phyloP scores from a whole-genome alignment of 2,888 invertebrate species.

The Drosophila greeni region DNA sequence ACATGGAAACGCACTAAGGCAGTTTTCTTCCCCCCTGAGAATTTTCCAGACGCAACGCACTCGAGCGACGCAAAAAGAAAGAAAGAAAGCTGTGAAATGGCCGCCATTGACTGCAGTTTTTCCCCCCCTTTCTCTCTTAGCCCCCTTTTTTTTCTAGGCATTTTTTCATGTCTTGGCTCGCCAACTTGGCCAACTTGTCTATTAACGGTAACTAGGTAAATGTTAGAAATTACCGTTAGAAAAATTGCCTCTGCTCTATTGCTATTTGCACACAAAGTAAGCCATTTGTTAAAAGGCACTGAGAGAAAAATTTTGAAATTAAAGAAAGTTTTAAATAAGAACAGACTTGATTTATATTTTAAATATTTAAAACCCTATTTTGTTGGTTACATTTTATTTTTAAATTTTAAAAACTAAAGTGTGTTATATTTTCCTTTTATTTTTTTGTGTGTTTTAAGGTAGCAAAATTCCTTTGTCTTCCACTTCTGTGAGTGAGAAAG shows the following conservation, averaged over 20 bases:
- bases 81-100: constrained; percentile 68
- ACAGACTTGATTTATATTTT: too few species aligned
- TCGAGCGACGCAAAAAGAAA: constrained; percentile 44
- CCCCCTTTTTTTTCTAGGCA: constrained; percentile 41
- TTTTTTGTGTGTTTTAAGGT: neutral
- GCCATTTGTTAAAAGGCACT: constrained; percentile 40
- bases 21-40: constrained; percentile 22
- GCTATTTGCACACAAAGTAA: constrained; percentile 49
- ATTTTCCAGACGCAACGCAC: constrained; percentile 50
- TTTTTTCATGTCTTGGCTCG: constrained; percentile 67
- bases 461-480: constrained; percentile 29
- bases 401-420: neutral
- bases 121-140: constrained; percentile 6
- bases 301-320: neutral
- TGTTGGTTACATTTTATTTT: neutral
- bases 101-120: constrained; percentile 49
- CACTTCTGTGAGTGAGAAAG: constrained; percentile 45
- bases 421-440: rapidly evolving
- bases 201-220: constrained; percentile 75
- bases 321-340: neutral
- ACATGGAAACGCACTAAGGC: constrained; percentile 40
- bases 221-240: constrained; percentile 72
- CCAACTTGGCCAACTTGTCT: constrained; percentile 73
- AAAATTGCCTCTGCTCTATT: constrained; percentile 60
- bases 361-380: neutral